Percentiles rank a stretch among this genome's conserved stretches.
phyloP scores from a whole-genome alignment of 2,797 vertebrate genomes.

The Spinus pinus region DNA sequence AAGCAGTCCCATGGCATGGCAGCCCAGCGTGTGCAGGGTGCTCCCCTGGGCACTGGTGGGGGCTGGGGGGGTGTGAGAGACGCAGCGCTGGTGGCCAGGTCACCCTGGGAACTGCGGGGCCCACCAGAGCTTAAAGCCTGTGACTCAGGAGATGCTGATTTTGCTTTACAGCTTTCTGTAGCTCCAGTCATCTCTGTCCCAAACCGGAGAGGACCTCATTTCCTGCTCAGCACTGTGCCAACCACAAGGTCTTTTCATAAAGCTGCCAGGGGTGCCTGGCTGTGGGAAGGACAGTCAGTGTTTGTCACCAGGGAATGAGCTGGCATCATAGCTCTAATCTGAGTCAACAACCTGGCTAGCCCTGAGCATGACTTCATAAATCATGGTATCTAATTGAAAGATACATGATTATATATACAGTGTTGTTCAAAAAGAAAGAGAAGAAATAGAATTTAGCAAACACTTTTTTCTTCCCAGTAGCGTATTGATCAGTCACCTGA shows the following conservation, averaged over 20 bases:
- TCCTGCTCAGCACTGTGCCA: constrained; percentile 60
- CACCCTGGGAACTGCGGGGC: not conserved
- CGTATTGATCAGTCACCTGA: constrained; percentile 1
- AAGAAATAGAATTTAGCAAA: not conserved
- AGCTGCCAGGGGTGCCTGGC: constrained; percentile 50
- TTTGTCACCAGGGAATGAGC: constrained; percentile 66
- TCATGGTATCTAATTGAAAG: constrained; percentile 38
- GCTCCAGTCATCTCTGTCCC: constrained; percentile 51
- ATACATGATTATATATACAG: not conserved
- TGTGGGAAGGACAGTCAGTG: constrained; percentile 58
- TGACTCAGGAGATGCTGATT: constrained; percentile 52
- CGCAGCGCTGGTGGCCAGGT: not conserved
- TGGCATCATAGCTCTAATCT: constrained; percentile 48
- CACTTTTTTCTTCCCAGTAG: not conserved
- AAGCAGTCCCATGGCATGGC: rapidly evolving
- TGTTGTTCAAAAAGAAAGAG: not conserved
- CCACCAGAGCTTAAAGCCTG: not conserved
- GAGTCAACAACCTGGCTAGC: constrained; percentile 62
- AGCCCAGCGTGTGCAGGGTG: not conserved
- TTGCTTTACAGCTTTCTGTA: constrained; percentile 45
- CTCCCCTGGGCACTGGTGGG: not conserved
- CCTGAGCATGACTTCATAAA: constrained; percentile 56
- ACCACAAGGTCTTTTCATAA: constrained; percentile 50
- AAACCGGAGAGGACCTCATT: constrained; percentile 57
- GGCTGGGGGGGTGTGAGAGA: not conserved